Evolutionary conservation across 1,140 invertebrate species (phyloP).

Genomic region (Hycleus phaleratus): DNA sequence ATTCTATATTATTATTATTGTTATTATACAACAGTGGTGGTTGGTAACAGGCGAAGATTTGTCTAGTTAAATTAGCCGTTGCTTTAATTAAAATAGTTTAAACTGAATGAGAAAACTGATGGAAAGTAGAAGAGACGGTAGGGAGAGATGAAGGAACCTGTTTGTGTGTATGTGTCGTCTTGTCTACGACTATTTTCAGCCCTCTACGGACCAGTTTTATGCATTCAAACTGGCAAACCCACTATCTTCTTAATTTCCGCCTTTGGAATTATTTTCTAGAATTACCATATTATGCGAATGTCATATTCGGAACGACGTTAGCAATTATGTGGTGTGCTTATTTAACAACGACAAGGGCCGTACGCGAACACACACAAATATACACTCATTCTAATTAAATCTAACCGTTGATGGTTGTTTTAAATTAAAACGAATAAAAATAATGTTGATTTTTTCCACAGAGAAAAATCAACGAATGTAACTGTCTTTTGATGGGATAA

Average conservation of each 20-base stretch:
- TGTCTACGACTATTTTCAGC: too few species aligned
- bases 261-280: slow-evolving; percentile 26
- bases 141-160: neutral
- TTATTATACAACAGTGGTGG: too few species aligned
- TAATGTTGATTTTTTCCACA: neutral
- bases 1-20: too few species aligned
- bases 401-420: neutral
- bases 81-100: slow-evolving; percentile 36
- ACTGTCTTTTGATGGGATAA: neutral
- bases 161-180: too few species aligned
- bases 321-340: slow-evolving; percentile 7
- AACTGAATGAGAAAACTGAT: slow-evolving; percentile 30
- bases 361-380: neutral
- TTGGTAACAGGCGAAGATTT: slow-evolving; percentile 20
- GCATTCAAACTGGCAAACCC: slow-evolving; percentile 13
- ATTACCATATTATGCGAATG: slow-evolving; percentile 22
- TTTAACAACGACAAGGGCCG: slow-evolving; percentile 1
- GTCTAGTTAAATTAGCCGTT: slow-evolving; percentile 36
- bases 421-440: slow-evolving; percentile 7
- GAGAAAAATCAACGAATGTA: slow-evolving; percentile 3
- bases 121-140: slow-evolving; percentile 19
- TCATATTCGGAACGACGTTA: slow-evolving; percentile 14
- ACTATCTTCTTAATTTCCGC: slow-evolving; percentile 27
- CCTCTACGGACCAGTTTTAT: slow-evolving; percentile 5
- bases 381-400: neutral